Base-by-base conservation (phyloP, 1,140 invertebrate genomes). In the Pectinophora gossypiella region DNA sequence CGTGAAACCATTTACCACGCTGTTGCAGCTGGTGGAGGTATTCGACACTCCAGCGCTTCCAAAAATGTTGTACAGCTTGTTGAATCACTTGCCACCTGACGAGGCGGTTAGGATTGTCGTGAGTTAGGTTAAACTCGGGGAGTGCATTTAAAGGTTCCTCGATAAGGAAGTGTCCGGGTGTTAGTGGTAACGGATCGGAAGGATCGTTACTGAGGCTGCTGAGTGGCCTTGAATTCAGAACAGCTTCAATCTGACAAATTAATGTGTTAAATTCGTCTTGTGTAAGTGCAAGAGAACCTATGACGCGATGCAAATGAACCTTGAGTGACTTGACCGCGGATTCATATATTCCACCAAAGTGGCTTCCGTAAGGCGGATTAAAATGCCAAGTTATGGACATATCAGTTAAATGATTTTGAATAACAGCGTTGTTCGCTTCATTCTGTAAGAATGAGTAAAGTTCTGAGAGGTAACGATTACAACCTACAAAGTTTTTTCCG, bases 191-290 rank as follows among this genome's bases (percentile, higher is more conserved):
- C 9, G 19, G 20, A 19, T 52, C 50, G 19, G 3, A 45, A 22
- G 27, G 50, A 40, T 52, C 36, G 44, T 40, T 20, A 13, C 40
- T 45, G 5, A 52, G 15, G 45, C 40, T 21, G 6, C 21, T 6
- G 5, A 52, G 10, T 3, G 50, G 50, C 4, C 50, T 23, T 40
- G 50, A 52, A n/a, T 52, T 52, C 13, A 65, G 52, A 18, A 65
- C 44, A 10, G 59, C 54, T 23, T 65, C 62, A 5, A 65, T 56
- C 56, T 63, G 59, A 9, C 46, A 27, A 35, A 65, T 49, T 10
- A 65, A n/a, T 13, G 59, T 65, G 48, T 40, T 52, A 15, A 63
- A 45, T 48, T 61, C 55, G 36, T 61, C 59, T 23, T 20, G 20
- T 9, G 42, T 44, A 40, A 59, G 36, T 2, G 18, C 32, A 3